A percentile compares a stretch with the other conserved stretches of the same genome.
Evolutionary conservation across 2,113 vertebrate genomes (phyloP).

Genomic region (Syrmaticus mikado): DNA sequence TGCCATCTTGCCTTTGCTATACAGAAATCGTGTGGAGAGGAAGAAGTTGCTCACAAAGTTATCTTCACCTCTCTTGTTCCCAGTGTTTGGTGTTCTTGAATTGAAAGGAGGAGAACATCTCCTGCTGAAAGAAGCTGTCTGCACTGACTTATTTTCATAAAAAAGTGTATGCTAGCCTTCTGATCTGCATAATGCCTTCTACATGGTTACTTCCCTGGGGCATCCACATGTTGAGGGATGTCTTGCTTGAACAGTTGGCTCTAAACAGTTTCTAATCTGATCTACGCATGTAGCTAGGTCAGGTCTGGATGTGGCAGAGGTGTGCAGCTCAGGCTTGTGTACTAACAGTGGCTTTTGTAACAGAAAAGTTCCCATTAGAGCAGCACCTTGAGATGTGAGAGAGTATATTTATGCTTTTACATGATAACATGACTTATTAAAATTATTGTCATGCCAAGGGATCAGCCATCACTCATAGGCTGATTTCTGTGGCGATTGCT

Average conservation of each 20-base stretch:
- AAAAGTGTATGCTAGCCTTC: not conserved
- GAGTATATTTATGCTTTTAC: not conserved
- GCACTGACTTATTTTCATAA: not conserved
- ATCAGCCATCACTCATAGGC: not conserved
- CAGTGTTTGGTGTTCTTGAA: not conserved
- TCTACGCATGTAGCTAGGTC: not conserved
- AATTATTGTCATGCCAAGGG: not conserved
- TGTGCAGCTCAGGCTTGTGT: not conserved
- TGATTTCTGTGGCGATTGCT: not conserved
- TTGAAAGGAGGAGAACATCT: not conserved
- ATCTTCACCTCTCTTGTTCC: not conserved
- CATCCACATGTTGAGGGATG: not conserved
- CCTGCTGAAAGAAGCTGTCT: not conserved
- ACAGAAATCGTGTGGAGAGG: not conserved
- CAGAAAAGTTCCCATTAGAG: not conserved
- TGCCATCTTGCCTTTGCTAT: not conserved
- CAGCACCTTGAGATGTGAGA: not conserved
- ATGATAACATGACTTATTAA: not conserved
- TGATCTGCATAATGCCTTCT: not conserved
- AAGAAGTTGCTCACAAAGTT: not conserved
- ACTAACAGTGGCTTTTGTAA: not conserved
- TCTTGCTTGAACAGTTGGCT: not conserved
- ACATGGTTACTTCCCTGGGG: not conserved
- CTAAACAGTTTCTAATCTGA: not conserved
- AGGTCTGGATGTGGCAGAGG: not conserved